Conservation (phyloP, 2,113 vertebrate genomes). For the Balaeniceps rex region DNA sequence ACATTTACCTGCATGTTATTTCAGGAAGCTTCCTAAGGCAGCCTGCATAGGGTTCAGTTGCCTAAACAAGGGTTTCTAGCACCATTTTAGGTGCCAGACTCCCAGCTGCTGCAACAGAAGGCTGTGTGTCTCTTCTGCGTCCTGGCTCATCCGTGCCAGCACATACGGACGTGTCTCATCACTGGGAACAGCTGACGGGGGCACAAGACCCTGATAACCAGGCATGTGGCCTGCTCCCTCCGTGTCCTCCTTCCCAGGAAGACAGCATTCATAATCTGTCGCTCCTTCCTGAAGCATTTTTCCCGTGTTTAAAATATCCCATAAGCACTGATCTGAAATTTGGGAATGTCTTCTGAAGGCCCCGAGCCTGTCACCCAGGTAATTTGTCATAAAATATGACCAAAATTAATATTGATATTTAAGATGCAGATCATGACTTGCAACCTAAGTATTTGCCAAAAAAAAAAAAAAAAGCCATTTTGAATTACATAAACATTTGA, state of each 20-base stretch:
- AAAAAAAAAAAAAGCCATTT: background rate
- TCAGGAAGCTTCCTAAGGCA: background rate
- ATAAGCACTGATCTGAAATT: background rate
- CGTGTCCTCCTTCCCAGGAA: background rate
- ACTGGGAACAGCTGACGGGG: background rate
- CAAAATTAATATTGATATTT: background rate
- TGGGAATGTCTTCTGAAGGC: background rate
- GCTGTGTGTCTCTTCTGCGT: background rate
- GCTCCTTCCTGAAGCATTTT: background rate
- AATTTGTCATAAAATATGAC: background rate
- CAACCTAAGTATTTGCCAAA: background rate
- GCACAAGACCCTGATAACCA: background rate
- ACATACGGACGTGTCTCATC: background rate
- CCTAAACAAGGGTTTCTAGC: constrained; percentile 14
- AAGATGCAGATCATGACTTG: background rate
- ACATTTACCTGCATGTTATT: background rate
- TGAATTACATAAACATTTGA: background rate
- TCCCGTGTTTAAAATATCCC: background rate
- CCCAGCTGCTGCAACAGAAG: constrained; percentile 52
- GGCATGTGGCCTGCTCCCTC: background rate
- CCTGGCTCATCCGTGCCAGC: constrained; percentile 1
- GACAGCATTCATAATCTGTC: background rate
- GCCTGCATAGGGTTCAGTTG: background rate
- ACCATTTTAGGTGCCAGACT: constrained; percentile 47
- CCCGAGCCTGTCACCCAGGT: background rate